Conservation (phyloP, 2,888 invertebrate species). For the Priapulus caudatus region DNA sequence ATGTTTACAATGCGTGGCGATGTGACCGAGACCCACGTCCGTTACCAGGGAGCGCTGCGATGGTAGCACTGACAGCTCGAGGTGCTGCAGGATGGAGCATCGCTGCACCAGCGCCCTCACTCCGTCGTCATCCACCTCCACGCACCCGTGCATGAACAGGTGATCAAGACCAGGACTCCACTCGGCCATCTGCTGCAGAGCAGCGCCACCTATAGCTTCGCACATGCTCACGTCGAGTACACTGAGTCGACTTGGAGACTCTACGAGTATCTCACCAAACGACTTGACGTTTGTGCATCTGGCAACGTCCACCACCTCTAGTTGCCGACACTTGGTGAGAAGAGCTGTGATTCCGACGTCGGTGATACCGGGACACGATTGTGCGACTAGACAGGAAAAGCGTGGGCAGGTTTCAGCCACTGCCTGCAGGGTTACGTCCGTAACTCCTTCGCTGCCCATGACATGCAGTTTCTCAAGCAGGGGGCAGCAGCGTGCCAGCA, state of each 20-base stretch:
- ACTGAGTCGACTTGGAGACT: not conserved
- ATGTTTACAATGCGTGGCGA: not conserved
- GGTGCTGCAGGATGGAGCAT: not conserved
- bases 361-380: not conserved
- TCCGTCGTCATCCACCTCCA: not conserved
- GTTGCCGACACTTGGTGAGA: not conserved
- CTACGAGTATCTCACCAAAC: too few relatives aligned
- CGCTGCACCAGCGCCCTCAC: not conserved
- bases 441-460: not conserved
- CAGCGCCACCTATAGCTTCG: not conserved
- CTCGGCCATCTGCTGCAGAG: not conserved
- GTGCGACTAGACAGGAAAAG: not conserved
- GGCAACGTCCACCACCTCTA: not conserved
- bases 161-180: not conserved
- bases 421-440: not conserved
- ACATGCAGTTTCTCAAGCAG: not conserved
- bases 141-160: not conserved
- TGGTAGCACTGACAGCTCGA: not conserved
- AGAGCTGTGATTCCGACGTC: not conserved
- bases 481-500: not conserved
- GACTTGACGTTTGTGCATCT: not conserved
- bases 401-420: not conserved
- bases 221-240: slow-evolving; percentile 1
- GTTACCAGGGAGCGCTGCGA: not conserved
- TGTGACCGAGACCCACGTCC: not conserved